Evolutionary conservation across 2,113 vertebrate species (phyloP).

Genomic region (Brevimyrus niger): DNA sequence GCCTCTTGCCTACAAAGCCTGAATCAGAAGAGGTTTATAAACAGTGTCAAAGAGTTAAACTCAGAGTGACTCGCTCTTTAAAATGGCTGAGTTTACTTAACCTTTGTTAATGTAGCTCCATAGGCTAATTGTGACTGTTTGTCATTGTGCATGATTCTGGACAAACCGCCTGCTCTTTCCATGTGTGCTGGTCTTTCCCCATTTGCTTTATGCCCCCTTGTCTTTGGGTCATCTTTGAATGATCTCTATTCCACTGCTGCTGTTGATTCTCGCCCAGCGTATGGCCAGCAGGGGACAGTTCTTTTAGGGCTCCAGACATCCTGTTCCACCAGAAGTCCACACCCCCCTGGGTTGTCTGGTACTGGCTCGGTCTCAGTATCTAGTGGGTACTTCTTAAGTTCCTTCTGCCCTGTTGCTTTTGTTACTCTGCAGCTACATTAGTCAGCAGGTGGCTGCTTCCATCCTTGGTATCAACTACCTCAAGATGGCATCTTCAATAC

Average conservation of each 20-base stretch:
- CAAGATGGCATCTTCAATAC: background rate
- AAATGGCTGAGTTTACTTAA: background rate
- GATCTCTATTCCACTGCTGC: background rate
- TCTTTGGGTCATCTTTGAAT: background rate
- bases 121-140: background rate
- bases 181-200: background rate
- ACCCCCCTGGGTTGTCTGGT: background rate
- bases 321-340: background rate
- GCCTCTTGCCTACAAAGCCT: background rate
- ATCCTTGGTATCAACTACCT: background rate
- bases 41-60: background rate
- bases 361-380: background rate
- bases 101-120: background rate
- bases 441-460: background rate
- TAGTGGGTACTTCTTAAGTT: background rate
- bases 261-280: background rate
- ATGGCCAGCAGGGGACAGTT: background rate
- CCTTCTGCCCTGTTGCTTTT: background rate
- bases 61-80: background rate
- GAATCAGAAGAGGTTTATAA: background rate
- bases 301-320: background rate
- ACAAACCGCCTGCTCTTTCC: background rate
- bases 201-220: background rate
- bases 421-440: background rate
- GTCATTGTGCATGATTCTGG: background rate